Percentiles rank a stretch among this genome's conserved stretches.
Conservation (phyloP, 2,113 vertebrate genomes). For the Phalacrocorax carbo region DNA sequence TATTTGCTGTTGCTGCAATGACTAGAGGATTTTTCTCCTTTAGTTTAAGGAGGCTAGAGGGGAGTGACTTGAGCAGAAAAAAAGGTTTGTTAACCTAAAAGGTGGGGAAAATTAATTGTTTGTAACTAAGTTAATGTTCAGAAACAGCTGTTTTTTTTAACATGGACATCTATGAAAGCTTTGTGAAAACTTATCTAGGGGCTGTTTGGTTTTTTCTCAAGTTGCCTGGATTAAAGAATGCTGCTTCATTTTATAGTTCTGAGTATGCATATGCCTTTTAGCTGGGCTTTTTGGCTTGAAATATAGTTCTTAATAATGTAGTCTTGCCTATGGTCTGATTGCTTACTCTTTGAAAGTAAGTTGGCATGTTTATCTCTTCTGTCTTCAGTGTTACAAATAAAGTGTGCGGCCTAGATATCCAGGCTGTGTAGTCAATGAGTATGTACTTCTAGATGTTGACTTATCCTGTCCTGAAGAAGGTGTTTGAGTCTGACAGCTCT, state of each 20-base stretch:
- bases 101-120: background rate
- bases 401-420: background rate
- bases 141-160: background rate
- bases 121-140: background rate
- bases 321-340: background rate
- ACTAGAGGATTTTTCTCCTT: background rate
- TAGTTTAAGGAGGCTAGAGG: background rate
- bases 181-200: background rate
- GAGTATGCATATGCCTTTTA: background rate
- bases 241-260: background rate
- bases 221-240: background rate
- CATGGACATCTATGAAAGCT: background rate
- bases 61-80: background rate
- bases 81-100: background rate
- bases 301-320: background rate
- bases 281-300: background rate
- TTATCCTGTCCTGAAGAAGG: background rate
- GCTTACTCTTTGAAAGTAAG: background rate
- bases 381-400: background rate
- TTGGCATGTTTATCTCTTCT: background rate
- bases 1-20: background rate
- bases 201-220: rapidly evolving
- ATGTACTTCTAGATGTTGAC: background rate
- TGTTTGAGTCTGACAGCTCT: background rate
- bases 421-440: background rate